phyloP scores from a whole-genome alignment of 30 jellyfish, hydroid and myxozoan species.

The Aurelia sp. region DNA sequence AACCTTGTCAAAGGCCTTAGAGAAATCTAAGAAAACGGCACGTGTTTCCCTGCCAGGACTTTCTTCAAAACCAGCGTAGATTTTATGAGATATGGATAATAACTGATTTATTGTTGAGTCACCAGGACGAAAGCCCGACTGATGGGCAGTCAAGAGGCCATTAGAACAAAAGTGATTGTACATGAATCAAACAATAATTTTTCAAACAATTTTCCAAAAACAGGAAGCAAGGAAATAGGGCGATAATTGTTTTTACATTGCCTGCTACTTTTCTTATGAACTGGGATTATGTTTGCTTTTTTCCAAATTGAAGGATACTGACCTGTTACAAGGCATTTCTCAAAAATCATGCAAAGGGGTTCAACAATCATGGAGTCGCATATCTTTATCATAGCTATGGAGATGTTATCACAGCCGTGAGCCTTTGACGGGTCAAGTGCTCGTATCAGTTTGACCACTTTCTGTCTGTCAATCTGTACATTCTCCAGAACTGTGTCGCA shows the following conservation, averaged over 20 bases:
- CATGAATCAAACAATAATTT: conserved; percentile 49
- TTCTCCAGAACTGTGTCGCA: conserved; percentile 15
- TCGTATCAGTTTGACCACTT: conserved; percentile 27
- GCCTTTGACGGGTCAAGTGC: conserved; percentile 44
- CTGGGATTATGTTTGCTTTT: conserved; percentile 52
- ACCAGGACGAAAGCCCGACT: conserved; percentile 67
- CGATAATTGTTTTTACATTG: conserved; percentile 34
- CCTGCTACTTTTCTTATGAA: conserved; percentile 59
- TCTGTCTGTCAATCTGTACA: conserved; percentile 4
- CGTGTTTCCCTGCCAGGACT: conserved; percentile 41
- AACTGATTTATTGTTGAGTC: conserved; percentile 54
- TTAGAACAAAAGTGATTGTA: conserved; percentile 50
- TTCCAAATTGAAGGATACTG: conserved; percentile 53
- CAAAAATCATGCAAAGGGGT: conserved; percentile 50
- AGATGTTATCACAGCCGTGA: conserved; percentile 58
- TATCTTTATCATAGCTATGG: conserved; percentile 53
- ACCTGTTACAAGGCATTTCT: conserved; percentile 29
- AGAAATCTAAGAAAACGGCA: conserved; percentile 42
- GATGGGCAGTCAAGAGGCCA: conserved; percentile 42
- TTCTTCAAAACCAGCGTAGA: conserved; percentile 42
- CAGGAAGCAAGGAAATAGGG: conserved; percentile 55
- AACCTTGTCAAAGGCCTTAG: conserved; percentile 41
- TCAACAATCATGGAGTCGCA: conserved; percentile 45
- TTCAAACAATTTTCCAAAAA: conserved; percentile 75
- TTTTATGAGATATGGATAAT: conserved; percentile 41